Evolutionary conservation across 2,113 vertebrate genomes (phyloP), one percentile per base, ranked within the genome.

Genomic region (Limanda limanda): DNA sequence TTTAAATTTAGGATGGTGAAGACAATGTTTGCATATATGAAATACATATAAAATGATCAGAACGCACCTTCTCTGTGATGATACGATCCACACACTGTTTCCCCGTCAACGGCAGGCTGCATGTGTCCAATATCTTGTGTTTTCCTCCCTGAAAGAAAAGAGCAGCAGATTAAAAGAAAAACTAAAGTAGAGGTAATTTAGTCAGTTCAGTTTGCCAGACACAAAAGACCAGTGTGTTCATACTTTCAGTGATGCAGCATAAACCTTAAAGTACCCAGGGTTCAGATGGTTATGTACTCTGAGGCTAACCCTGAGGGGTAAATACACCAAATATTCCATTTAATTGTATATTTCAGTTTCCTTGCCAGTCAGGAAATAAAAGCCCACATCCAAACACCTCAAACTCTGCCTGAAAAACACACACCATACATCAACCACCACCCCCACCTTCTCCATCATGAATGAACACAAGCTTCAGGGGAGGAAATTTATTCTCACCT

Each of bases 101-200:
- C 66, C 98, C 98, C 1, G 97, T 99, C 81, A 99, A 92, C 4
- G 98, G 98, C 64, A 99, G 91, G 48, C 68, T 95, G 88, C 97
- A 99, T 35, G 95, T 96, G 58, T 98, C 97, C 95, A 99, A 89
- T 84, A 99, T 99, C 93, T 99, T 99, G 93, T 98, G 96, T 74
- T 92, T 92, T 62, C 96, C 97, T 62, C 97, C 97, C 98, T 99
- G 90, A 73, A 84, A 88, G 71, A 78, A 71, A 77, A 37, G 24
- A 20, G 14, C 0, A 58, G 15, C 42, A 17, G 21, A 17, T 70
- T 27, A 20, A 63, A 55, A 58, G 1, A 35, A 31, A 55, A 27
- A 13, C 13, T 24, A 47, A 25, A 51, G 47, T 20, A 51, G n/a
- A 58, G 37, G 14, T 35, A 15, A 62, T 21, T 48, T 61, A 24